Evolutionary conservation across 1,140 invertebrate species (phyloP), one percentile per base, ranked within the genome.

Genomic region (Philaenus spumarius): DNA sequence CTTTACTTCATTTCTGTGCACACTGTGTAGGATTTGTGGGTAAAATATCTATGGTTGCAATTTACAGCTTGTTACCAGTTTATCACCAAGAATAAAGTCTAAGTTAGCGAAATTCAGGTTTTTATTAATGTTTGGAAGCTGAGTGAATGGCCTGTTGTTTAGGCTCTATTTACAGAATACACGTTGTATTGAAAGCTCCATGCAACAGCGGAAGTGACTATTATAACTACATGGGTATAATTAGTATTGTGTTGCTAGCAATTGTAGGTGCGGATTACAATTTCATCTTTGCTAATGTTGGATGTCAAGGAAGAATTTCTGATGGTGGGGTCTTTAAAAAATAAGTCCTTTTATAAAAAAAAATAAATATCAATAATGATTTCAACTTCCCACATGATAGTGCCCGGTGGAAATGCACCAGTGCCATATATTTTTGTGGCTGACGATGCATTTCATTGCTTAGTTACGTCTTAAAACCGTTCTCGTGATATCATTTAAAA

Each of bases 401-500:
- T 30, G 6, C 17, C 42, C 17, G 55, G 40, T 2, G 2, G 40
- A 47, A 6, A n/a, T 1, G 30, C 15, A 46, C 17, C 20, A n/a
- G 19, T 47, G 5, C 40, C 30, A 26, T 72, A 72, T 46, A 51
- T 67, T 9, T 54, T 76, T 48, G 58, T 75, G 7, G 73, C 64
- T n/a, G 73, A 75, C 63, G 71, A 73, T 19, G 72, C 72, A 14
- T 78, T 76, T 64, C 63, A 22, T 57, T 76, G 22, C 63, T 60
- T 42, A 26, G 45, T 5, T 61, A 70, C 46, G 30, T 75, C 40
- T 68, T 76, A 67, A 73, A 71, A 51, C 71, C 72, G 17, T 77
- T 68, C 55, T 24, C 53, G 45, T 42, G 47, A 15, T 24, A 30
- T 40, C 14, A 53, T 46, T 47, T 63, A 30, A 56, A 57, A 19